Evolutionary conservation across 2,888 invertebrate genomes (phyloP), one percentile per base, ranked within the genome.

Genomic region (Cepaea hortensis): DNA sequence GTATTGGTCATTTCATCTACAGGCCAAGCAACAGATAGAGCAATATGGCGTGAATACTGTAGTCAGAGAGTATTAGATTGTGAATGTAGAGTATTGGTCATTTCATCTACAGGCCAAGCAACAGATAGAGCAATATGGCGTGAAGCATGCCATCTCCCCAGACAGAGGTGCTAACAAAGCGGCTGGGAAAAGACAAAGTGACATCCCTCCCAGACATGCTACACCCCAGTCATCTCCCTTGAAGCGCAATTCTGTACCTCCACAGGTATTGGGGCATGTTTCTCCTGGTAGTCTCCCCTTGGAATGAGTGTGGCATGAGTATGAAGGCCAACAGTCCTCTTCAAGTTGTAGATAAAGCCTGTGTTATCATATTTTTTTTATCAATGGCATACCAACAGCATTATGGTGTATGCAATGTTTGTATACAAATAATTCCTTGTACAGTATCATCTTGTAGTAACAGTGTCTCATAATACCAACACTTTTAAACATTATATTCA

Each of bases 211-310:
- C 68, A 73, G 81, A 23, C 84, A 84, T 72, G 23, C 86, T 6
- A 84, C 88, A 76, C 84, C 86, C 20, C 84, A 86, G 77, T 81
- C 85, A 68, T 89, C 91, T 4, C 88, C 87, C 46, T 83, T 89
- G 6, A 91, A 91, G 81, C 86, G 91, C 65, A 91, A 91, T 85
- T 91, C 91, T 11, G 91, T 90, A n/a, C 91, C 91, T 48, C 86
- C 90, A 15, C 90, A 87, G 79, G 85, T 85, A 85, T 55, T 11
- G 20, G 23, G 7, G 77, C 35, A 80, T 70, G 15, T 61, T 62
- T 79, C 23, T 79, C 35, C 7, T 79, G 15, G 79, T 79, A 62
- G 62, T 65, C 62, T 62, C 62, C 62, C 79, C 46, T 79, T 35
- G 79, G 15, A 62, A 4, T 18, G 15, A 23, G 35, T 15, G 7